Percentiles rank a stretch among this genome's conserved stretches.
phyloP scores from a whole-genome alignment of 2,888 invertebrate genomes.

The Anoplius nigerrimus region DNA sequence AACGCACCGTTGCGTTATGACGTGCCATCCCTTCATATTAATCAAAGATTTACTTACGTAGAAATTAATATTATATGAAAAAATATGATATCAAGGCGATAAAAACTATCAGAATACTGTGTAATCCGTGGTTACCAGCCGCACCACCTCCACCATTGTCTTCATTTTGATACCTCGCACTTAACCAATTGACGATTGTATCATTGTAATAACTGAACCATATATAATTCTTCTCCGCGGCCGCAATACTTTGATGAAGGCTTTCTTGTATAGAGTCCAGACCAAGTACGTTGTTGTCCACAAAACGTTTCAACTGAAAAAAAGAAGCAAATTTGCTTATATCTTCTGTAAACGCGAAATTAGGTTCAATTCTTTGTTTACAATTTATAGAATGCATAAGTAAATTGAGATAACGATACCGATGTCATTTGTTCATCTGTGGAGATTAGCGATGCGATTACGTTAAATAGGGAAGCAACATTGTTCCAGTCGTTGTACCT shows the following conservation, averaged over 20 bases:
- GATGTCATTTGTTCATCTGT: conserved; percentile 40
- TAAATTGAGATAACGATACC: conserved; percentile 41
- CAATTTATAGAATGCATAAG: neutral
- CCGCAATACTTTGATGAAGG: conserved; percentile 22
- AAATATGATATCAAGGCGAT: neutral
- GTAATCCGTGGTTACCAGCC: neutral
- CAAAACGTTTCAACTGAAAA: conserved; percentile 47
- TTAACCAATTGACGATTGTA: neutral
- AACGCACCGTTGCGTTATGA: too few species aligned
- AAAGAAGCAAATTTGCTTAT: neutral
- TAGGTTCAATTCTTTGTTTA: neutral
- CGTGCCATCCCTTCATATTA: too few species aligned
- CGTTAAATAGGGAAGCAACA: conserved; percentile 50
- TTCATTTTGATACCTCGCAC: neutral
- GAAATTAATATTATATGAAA: neutral
- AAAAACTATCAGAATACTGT: neutral
- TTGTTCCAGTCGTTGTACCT: conserved; percentile 59
- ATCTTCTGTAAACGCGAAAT: neutral
- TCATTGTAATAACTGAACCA: conserved; percentile 30
- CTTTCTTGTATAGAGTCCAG: conserved; percentile 15
- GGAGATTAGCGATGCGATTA: conserved; percentile 50
- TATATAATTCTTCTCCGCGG: conserved; percentile 36
- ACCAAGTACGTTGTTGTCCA: neutral
- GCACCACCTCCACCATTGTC: neutral
- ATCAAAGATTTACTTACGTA: too few species aligned